phyloP scores from a whole-genome alignment of 2,797 vertebrate genomes.

The Neostethus bicornis region DNA sequence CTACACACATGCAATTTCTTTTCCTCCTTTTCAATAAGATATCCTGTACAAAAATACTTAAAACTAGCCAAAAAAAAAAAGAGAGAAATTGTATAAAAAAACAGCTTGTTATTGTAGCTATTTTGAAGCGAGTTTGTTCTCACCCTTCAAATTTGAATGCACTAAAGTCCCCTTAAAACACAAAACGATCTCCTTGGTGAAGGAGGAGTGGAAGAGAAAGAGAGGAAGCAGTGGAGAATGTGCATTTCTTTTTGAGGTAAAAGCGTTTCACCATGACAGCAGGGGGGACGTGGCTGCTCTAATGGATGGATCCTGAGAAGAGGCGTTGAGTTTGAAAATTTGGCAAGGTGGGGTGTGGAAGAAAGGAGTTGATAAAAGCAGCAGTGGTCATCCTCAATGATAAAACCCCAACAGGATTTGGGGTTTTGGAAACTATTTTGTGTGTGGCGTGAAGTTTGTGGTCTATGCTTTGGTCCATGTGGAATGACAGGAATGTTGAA shows the following conservation, averaged over 20 bases:
- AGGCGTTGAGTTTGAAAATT: constrained; percentile 17
- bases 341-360: constrained; percentile 2
- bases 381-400: constrained; percentile 4
- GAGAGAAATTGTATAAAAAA: too few species aligned
- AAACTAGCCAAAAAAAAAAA: too few species aligned
- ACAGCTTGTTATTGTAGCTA: too few species aligned
- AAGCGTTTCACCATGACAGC: constrained; percentile 73
- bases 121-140: too few species aligned
- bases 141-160: too few species aligned
- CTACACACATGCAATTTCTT: constrained; percentile 22
- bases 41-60: too few species aligned
- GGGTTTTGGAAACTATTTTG: constrained; percentile 23
- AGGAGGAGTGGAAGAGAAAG: constrained; percentile 13
- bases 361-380: constrained; percentile 4
- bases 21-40: too few species aligned
- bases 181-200: constrained; percentile 1
- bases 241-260: constrained; percentile 60
- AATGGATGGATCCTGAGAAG: constrained; percentile 43
- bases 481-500: constrained; percentile 71
- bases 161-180: too few species aligned
- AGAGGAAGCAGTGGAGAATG: constrained; percentile 21
- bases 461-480: constrained; percentile 36
- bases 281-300: constrained; percentile 46
- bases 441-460: constrained; percentile 44
- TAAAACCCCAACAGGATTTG: constrained; percentile 10